Evolutionary conservation across 2,888 invertebrate species (phyloP).

Genomic region (Andrena bucephala): DNA sequence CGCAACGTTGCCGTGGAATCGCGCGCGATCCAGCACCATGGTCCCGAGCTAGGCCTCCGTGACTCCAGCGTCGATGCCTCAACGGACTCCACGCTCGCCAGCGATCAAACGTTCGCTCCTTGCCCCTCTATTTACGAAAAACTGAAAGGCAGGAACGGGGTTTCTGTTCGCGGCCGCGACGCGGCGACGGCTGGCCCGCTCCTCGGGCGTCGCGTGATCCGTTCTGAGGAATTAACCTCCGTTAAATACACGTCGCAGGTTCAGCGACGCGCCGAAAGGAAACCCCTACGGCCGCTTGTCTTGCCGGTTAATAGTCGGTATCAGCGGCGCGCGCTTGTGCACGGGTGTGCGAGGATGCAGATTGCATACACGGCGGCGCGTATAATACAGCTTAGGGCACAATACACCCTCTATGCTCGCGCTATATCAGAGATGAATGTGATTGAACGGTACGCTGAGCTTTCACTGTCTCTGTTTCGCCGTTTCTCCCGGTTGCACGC

Average conservation of each 20-base stretch:
- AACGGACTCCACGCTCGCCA: neutral
- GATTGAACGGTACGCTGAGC: conserved; percentile 69
- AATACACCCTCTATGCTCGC: conserved; percentile 43
- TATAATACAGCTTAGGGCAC: conserved; percentile 69
- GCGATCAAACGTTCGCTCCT: neutral
- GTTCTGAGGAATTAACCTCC: conserved; percentile 30
- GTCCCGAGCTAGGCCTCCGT: too few species aligned
- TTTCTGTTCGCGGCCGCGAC: neutral
- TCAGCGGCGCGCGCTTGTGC: conserved; percentile 49
- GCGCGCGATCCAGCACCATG: too few species aligned
- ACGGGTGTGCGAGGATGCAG: conserved; percentile 59
- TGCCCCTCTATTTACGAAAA: neutral
- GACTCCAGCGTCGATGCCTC: neutral
- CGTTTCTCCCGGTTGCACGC: conserved; percentile 27
- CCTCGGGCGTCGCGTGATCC: conserved; percentile 26
- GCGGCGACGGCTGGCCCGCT: conserved; percentile 1
- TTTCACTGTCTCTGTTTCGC: conserved; percentile 46
- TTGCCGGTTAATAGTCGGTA: conserved; percentile 62
- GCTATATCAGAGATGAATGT: conserved; percentile 62
- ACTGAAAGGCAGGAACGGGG: neutral
- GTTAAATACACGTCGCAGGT: conserved; percentile 16
- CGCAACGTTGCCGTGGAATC: too few species aligned
- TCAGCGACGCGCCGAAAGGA: conserved; percentile 23
- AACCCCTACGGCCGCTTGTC: conserved; percentile 23
- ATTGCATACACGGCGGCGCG: conserved; percentile 62